phyloP scores from a whole-genome alignment of 2,797 vertebrate species.

The Hozukius guyotensis region DNA sequence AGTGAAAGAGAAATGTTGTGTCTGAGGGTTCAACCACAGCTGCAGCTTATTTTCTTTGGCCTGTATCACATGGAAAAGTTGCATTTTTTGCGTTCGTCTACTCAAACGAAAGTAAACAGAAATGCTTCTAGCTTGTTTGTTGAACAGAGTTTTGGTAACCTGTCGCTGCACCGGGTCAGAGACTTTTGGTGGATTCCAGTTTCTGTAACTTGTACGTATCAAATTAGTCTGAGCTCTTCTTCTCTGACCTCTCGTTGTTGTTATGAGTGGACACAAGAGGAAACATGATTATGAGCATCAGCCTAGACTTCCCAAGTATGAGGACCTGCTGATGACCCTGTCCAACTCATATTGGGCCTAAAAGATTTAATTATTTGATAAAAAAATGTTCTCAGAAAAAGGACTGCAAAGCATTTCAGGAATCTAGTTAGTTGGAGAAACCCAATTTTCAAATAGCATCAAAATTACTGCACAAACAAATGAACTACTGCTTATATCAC shows the following conservation, averaged over 20 bases:
- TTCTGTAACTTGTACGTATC: neutral
- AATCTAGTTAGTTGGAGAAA: neutral
- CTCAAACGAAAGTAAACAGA: conserved; percentile 1
- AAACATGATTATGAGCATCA: neutral
- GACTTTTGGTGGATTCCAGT: neutral
- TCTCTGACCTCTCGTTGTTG: neutral
- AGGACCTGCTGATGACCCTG: neutral
- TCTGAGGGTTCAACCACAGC: conserved; percentile 10
- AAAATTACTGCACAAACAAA: neutral
- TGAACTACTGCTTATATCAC: neutral
- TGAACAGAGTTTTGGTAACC: neutral
- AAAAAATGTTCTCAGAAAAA: neutral
- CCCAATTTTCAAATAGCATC: neutral
- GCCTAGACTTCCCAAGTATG: neutral
- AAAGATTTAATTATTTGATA: neutral
- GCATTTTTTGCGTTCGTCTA: neutral
- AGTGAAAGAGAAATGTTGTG: neutral
- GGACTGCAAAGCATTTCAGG: neutral
- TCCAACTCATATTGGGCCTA: neutral
- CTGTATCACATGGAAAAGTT: neutral
- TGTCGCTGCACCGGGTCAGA: neutral
- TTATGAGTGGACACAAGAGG: neutral
- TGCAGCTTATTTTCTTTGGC: conserved; percentile 20
- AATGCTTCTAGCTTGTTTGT: neutral
- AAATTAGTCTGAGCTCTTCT: neutral